Evolutionary conservation across 2,113 vertebrate genomes (phyloP).

Genomic region (Pygoscelis adeliae): DNA sequence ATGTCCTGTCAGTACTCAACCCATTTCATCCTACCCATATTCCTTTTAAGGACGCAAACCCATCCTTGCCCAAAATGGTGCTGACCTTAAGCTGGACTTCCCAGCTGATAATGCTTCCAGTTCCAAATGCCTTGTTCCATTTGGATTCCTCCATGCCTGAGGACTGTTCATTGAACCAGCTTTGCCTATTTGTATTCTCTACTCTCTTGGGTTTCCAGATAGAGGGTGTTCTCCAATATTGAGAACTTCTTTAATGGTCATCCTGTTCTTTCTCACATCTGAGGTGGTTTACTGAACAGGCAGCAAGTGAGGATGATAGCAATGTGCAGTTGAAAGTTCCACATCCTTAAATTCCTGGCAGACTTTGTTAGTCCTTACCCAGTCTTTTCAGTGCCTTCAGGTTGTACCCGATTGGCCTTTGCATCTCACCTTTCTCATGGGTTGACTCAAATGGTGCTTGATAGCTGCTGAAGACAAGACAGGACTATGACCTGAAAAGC

Average conservation of each 20-base stretch:
- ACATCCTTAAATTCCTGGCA: not conserved
- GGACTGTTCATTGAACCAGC: not conserved
- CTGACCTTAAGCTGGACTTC: not conserved
- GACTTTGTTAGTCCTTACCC: not conserved
- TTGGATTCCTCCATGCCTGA: not conserved
- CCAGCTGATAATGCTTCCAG: not conserved
- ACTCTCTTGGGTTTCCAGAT: not conserved
- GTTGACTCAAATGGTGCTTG: not conserved
- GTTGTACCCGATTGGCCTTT: not conserved
- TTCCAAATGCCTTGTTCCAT: not conserved
- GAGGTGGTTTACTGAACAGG: not conserved
- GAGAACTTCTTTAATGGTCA: not conserved
- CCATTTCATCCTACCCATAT: not conserved
- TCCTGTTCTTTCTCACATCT: not conserved
- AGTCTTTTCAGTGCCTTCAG: not conserved
- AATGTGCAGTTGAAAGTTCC: not conserved
- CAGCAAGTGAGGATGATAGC: not conserved
- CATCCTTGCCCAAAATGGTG: not conserved
- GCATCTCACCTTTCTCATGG: not conserved
- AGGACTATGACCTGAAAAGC: not conserved
- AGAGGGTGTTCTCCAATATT: accelerated
- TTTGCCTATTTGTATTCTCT: not conserved
- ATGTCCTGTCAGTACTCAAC: not conserved
- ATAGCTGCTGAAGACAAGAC: not conserved
- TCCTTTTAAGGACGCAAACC: not conserved